Percentiles rank a stretch among this genome's conserved stretches.
Evolutionary conservation across 2,113 vertebrate genomes (phyloP).

Genomic region (Corydoras maculifer): DNA sequence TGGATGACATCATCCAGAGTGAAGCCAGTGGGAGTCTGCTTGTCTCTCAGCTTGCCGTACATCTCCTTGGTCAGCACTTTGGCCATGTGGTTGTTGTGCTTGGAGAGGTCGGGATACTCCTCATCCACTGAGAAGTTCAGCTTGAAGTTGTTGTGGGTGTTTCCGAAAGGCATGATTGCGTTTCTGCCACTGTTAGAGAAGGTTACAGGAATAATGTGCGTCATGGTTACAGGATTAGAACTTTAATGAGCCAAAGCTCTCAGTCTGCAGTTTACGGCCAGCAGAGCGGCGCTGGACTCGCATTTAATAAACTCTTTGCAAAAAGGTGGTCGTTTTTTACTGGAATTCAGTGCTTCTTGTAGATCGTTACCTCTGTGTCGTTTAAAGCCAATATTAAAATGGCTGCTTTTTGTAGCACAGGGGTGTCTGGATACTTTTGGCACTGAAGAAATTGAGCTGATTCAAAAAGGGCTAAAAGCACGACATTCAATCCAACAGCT

Average conservation of each 20-base stretch:
- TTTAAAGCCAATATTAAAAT: too few relatives aligned
- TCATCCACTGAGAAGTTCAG: constrained; percentile 78
- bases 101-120: constrained; percentile 77
- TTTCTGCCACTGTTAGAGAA: constrained; percentile 51
- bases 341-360: not conserved
- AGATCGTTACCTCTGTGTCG: too few relatives aligned
- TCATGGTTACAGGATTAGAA: not conserved
- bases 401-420: too few relatives aligned
- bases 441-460: too few relatives aligned
- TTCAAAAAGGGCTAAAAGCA: not conserved
- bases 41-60: constrained; percentile 80
- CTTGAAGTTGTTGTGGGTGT: constrained; percentile 92
- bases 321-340: not conserved
- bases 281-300: not conserved
- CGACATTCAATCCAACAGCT: constrained; percentile 8
- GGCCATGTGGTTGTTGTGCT: constrained; percentile 96
- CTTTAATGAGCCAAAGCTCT: not conserved
- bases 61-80: constrained; percentile 75
- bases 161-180: constrained; percentile 81
- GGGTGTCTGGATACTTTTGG: too few relatives aligned
- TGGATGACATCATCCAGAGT: constrained; percentile 86
- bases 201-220: not conserved
- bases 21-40: constrained; percentile 83
- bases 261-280: not conserved
- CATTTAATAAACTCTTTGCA: not conserved